Percentiles rank a stretch among this genome's conserved stretches.
phyloP scores from a whole-genome alignment of 1,140 invertebrate species.

The Mercenaria mercenaria region DNA sequence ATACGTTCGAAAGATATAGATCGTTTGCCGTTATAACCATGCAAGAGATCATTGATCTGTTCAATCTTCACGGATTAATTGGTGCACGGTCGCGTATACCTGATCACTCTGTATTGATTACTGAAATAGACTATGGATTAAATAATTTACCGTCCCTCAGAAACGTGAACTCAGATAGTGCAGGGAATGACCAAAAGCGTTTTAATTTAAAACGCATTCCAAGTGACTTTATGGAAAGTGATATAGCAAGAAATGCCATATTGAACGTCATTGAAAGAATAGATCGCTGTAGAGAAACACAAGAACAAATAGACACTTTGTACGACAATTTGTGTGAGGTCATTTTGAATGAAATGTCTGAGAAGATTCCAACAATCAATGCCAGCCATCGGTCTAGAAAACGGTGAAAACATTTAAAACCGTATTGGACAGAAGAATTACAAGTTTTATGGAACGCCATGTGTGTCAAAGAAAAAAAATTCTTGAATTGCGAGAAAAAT shows the following conservation, averaged over 20 bases:
- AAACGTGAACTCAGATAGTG: neutral
- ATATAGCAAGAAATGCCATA: too few relatives aligned
- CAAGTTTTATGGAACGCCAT: constrained; percentile 17
- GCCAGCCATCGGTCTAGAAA: neutral
- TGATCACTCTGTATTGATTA: too few relatives aligned
- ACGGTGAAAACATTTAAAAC: too few relatives aligned
- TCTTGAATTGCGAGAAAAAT: too few relatives aligned
- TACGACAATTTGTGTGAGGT: constrained; percentile 30
- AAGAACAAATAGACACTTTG: constrained; percentile 17
- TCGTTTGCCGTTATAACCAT: constrained; percentile 20
- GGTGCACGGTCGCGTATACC: neutral
- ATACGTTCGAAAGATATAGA: neutral
- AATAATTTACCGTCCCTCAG: neutral
- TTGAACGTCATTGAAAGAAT: too few relatives aligned
- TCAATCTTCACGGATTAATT: constrained; percentile 19
- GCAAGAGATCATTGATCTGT: neutral
- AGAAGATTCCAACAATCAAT: neutral
- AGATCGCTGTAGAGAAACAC: neutral
- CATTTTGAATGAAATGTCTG: constrained; percentile 20
- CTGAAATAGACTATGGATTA: neutral
- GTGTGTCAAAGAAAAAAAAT: too few relatives aligned
- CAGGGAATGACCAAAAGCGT: neutral
- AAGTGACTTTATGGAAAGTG: constrained; percentile 16
- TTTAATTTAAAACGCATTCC: constrained; percentile 8
- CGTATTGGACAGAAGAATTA: too few relatives aligned